phyloP scores from a whole-genome alignment of 2,797 vertebrate genomes.

The Acomys russatus region DNA sequence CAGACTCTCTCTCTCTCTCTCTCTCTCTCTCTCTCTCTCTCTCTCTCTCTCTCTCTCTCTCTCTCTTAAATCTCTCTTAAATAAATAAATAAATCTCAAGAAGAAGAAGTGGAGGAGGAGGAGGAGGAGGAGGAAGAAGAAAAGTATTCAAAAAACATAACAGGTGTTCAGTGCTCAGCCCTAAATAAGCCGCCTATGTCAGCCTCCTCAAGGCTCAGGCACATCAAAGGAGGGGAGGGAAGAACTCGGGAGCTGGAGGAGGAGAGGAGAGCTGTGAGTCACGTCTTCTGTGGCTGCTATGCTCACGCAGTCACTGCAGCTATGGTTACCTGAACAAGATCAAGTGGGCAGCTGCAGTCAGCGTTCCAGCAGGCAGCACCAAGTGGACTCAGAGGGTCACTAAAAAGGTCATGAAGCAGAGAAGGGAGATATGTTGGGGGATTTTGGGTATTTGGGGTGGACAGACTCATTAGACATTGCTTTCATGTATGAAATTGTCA shows the following conservation, averaged over 20 bases:
- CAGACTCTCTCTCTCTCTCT: background rate
- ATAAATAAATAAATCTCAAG: background rate
- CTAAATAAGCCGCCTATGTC: background rate
- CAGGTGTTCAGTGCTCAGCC: background rate
- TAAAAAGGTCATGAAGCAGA: background rate
- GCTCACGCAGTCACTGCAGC: too few species aligned
- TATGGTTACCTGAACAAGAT: background rate
- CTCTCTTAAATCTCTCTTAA: background rate
- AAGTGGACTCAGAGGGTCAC: background rate
- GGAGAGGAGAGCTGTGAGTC: accelerated
- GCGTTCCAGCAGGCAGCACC: background rate
- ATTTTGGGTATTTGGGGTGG: background rate
- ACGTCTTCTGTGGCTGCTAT: too few species aligned
- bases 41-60: too few species aligned
- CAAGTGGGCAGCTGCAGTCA: accelerated
- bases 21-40: too few species aligned
- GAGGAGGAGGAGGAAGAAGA: background rate
- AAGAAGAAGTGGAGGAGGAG: background rate
- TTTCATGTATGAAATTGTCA: background rate
- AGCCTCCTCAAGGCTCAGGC: background rate
- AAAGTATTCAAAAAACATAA: background rate
- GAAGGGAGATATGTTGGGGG: background rate
- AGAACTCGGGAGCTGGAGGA: too few species aligned
- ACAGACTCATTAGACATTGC: background rate
- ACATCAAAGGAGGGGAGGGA: background rate